Percentiles rank a stretch among this genome's conserved stretches.
phyloP scores from a whole-genome alignment of 2,888 invertebrate species.

The Elegia similella region DNA sequence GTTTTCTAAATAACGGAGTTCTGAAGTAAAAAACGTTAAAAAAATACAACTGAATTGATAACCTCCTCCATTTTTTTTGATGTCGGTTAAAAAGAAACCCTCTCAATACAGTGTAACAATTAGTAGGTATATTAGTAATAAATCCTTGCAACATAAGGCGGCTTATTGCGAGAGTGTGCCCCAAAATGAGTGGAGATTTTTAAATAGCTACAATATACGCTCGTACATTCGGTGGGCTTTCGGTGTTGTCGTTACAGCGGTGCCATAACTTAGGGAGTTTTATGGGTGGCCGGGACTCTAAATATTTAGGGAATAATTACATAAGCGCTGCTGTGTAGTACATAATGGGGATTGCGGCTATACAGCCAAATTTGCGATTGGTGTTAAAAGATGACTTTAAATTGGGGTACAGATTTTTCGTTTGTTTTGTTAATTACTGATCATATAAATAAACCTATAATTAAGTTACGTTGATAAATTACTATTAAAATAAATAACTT shows the following conservation, averaged over 20 bases:
- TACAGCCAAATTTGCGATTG: not conserved
- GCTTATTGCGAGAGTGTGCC: not conserved
- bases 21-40: no score
- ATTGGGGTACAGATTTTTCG: not conserved
- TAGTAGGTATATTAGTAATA: not conserved
- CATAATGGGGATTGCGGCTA: not conserved
- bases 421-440: no score
- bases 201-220: constrained; percentile 21
- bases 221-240: constrained; percentile 22
- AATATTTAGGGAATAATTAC: constrained; percentile 67
- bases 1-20: no score
- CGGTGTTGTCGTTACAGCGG: constrained; percentile 41
- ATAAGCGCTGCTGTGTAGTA: constrained; percentile 39
- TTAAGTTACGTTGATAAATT: no score
- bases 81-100: no score
- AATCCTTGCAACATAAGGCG: not conserved
- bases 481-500: no score
- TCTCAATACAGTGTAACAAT: no score
- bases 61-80: no score
- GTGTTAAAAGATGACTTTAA: not conserved
- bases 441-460: no score
- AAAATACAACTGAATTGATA: no score
- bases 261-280: constrained; percentile 55
- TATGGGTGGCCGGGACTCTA: constrained; percentile 52
- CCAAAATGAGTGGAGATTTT: constrained; percentile 20